Percentiles rank a stretch among this genome's conserved stretches.
phyloP scores from a whole-genome alignment of 2,113 vertebrate genomes.

The Hippocampus barbouri region DNA sequence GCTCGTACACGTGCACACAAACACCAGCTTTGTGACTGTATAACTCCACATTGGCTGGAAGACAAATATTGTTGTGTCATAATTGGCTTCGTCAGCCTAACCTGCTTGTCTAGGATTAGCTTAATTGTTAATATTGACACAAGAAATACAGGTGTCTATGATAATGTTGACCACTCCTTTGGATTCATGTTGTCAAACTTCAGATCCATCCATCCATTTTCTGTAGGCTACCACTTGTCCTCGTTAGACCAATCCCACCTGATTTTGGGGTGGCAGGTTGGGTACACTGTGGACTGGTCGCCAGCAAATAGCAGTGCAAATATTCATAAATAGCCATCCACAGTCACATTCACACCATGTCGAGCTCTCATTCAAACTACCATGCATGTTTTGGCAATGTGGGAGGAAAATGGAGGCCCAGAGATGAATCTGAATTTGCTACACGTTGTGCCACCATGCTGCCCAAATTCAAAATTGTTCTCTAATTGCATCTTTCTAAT shows the following conservation, averaged over 20 bases:
- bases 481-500: constrained; percentile 59
- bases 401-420: neutral
- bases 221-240: neutral
- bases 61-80: neutral
- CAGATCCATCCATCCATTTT: neutral
- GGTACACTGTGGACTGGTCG: neutral
- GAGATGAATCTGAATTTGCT: neutral
- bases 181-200: neutral
- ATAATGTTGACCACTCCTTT: neutral
- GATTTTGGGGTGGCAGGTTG: constrained; percentile 5
- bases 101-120: neutral
- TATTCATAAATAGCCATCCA: neutral
- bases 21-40: neutral
- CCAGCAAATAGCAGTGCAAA: neutral
- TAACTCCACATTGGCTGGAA: neutral
- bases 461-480: constrained; percentile 22
- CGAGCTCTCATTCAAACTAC: neutral
- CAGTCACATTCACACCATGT: neutral
- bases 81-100: neutral
- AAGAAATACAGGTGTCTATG: neutral
- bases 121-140: neutral
- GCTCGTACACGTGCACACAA: neutral
- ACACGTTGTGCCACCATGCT: neutral
- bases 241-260: neutral
- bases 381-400: neutral